A percentile compares a stretch with the other conserved stretches of the same genome.
Evolutionary conservation across 64 coral and sea anemone species (phyloP).

Genomic region (Montipora efflorescens): DNA sequence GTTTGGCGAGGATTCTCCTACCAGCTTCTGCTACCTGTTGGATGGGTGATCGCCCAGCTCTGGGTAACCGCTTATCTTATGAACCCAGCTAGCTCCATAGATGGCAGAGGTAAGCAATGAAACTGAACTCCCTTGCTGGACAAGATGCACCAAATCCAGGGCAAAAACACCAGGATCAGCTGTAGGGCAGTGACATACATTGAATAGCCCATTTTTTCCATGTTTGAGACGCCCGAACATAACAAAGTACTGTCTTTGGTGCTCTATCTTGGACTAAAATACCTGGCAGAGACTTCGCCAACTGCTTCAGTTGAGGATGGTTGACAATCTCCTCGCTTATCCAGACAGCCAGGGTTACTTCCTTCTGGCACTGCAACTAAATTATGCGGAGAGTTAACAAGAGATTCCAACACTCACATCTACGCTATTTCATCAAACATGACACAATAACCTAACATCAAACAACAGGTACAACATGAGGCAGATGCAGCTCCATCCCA

Average conservation of each 20-base stretch:
- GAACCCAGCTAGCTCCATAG: slow-evolving; percentile 75
- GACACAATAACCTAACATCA: not conserved
- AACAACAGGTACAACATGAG: not conserved
- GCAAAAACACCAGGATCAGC: slow-evolving; percentile 19
- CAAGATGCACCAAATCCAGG: slow-evolving; percentile 47
- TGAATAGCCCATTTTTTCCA: slow-evolving; percentile 38
- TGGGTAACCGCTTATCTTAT: slow-evolving; percentile 13
- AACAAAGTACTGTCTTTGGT: slow-evolving; percentile 33
- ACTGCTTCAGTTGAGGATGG: slow-evolving; percentile 14
- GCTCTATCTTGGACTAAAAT: slow-evolving; percentile 55
- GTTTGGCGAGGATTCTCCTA: not conserved
- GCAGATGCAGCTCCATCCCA: not conserved
- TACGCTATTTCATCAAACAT: not conserved
- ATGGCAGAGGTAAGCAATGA: slow-evolving; percentile 11
- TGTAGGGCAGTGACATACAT: slow-evolving; percentile 5
- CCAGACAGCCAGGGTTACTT: slow-evolving; percentile 13
- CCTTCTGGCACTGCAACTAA: slow-evolving; percentile 23
- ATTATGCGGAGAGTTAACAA: not conserved
- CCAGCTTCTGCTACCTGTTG: not conserved
- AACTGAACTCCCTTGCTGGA: slow-evolving; percentile 40
- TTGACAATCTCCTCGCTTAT: not conserved
- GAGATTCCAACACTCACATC: not conserved
- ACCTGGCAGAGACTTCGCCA: slow-evolving; percentile 16
- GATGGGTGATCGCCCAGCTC: slow-evolving; percentile 27
- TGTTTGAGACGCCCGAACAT: not conserved